phyloP scores from a whole-genome alignment of 1,140 invertebrate species.

The Medauroidea extradentata region DNA sequence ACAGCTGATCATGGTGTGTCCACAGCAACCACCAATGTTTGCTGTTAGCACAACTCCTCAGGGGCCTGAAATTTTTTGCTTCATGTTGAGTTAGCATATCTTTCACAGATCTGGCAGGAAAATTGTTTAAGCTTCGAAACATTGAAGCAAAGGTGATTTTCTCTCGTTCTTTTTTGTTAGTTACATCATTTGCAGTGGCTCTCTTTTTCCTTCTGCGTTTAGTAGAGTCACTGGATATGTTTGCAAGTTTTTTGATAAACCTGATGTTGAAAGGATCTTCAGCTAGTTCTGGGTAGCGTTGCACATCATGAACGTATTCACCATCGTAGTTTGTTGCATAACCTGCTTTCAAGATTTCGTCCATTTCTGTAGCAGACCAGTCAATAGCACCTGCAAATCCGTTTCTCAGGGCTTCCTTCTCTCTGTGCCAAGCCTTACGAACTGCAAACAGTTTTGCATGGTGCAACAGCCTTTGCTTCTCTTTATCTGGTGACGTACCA shows the following conservation, averaged over 20 bases:
- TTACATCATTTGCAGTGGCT: neutral
- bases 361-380: conserved; percentile 66
- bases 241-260: conserved; percentile 67
- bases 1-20: conserved; percentile 2
- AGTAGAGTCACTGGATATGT: conserved; percentile 4
- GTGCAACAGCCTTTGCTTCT: conserved; percentile 79
- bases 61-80: neutral
- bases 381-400: conserved; percentile 65
- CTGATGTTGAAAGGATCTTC: conserved; percentile 94
- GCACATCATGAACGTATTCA: conserved; percentile 85
- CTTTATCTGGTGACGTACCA: conserved; percentile 83
- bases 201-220: conserved; percentile 6
- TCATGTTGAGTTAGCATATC: neutral
- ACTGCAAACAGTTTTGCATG: conserved; percentile 82
- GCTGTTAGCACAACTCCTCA: conserved; percentile 1
- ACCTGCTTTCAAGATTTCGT: conserved; percentile 81
- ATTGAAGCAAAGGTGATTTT: neutral
- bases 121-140: neutral
- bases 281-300: conserved; percentile 83
- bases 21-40: conserved; percentile 12
- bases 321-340: conserved; percentile 80
- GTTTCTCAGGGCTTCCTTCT: conserved; percentile 74
- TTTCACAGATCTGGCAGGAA: neutral
- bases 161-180: neutral
- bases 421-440: conserved; percentile 86